Evolutionary conservation across 1,140 invertebrate species (phyloP).

Genomic region (Drosophila varians): DNA sequence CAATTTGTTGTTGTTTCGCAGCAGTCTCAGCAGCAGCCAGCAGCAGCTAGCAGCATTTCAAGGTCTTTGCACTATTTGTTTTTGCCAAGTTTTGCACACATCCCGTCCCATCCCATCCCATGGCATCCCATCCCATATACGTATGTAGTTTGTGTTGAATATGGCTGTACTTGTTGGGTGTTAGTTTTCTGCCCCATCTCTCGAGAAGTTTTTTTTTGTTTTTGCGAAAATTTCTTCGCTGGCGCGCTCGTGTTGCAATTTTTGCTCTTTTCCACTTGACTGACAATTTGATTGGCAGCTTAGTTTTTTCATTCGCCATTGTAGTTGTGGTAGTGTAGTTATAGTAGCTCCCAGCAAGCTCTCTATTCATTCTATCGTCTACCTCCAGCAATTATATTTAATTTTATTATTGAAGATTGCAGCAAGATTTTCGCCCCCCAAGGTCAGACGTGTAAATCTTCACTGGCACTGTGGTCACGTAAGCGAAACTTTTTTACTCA

Average conservation of each 20-base stretch:
- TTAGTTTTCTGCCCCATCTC: conserved; percentile 75
- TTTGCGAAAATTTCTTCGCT: conserved; percentile 71
- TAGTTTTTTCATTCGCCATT: conserved; percentile 59
- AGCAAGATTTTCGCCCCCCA: conserved; percentile 75
- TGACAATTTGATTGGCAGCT: conserved; percentile 81
- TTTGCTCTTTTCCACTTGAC: conserved; percentile 81
- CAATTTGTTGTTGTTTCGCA: conserved; percentile 58
- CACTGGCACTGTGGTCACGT: conserved; percentile 62
- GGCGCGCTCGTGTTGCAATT: conserved; percentile 62
- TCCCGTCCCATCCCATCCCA: conserved; percentile 17
- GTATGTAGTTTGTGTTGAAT: neutral
- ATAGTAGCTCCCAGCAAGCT: conserved; percentile 22
- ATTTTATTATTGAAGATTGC: conserved; percentile 82
- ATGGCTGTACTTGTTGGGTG: conserved; percentile 35
- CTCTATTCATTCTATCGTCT: conserved; percentile 53
- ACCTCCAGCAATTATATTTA: conserved; percentile 75
- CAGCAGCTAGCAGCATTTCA: conserved; percentile 64
- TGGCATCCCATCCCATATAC: conserved; percentile 8
- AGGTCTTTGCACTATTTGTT: conserved; percentile 75
- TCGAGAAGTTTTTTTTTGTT: conserved; percentile 52
- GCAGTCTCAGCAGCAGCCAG: conserved; percentile 18
- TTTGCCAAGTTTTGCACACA: conserved; percentile 76
- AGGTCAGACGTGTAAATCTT: conserved; percentile 80
- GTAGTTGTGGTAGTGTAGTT: conserved; percentile 9
- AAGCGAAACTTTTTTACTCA: conserved; percentile 65